These are phyloP conservation scores for Philereme transversata DNA, from an alignment of 2,888 invertebrate species.

Conservation along the genomic window DNA sequence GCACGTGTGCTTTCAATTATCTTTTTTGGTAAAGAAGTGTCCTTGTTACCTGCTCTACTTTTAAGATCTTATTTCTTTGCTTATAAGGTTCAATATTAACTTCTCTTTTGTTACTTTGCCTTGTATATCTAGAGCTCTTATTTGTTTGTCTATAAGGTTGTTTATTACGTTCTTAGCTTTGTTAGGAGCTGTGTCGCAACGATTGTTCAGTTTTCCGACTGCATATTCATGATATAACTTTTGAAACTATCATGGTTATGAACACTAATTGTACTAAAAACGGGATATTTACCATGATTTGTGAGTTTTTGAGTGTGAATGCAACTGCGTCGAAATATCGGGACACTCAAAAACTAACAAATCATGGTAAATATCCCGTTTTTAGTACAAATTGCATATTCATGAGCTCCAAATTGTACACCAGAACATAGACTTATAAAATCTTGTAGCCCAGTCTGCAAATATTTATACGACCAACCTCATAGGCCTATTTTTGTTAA, in stretches of 20 bases:
- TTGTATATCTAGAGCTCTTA: neutral
- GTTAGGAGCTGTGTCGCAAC: constrained; percentile 50
- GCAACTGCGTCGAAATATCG: too few relatives aligned
- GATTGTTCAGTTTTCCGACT: neutral
- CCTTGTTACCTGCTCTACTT: constrained; percentile 17
- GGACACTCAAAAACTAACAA: too few relatives aligned
- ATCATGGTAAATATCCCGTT: too few relatives aligned
- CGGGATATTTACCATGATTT: too few relatives aligned
- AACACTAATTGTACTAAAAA: too few relatives aligned
- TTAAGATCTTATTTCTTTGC: neutral
- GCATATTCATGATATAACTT: too few relatives aligned
- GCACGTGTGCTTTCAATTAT: constrained; percentile 25
- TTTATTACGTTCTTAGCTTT: constrained; percentile 29
- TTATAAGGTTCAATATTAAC: neutral
- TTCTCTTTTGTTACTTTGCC: neutral
- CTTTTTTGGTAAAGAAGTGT: constrained; percentile 28
- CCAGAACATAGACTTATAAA: neutral
- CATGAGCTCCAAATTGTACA: neutral
- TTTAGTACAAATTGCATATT: too few relatives aligned
- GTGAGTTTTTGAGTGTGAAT: too few relatives aligned
- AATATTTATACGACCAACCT: too few relatives aligned
- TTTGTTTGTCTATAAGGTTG: constrained; percentile 1
- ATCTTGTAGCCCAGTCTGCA: too few relatives aligned
- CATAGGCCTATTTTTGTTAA: too few relatives aligned
- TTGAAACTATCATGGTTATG: too few relatives aligned